Evolutionary conservation across 2,888 invertebrate genomes (phyloP), one percentile per base, ranked within the genome.

Genomic region (Deilephila porcellus): DNA sequence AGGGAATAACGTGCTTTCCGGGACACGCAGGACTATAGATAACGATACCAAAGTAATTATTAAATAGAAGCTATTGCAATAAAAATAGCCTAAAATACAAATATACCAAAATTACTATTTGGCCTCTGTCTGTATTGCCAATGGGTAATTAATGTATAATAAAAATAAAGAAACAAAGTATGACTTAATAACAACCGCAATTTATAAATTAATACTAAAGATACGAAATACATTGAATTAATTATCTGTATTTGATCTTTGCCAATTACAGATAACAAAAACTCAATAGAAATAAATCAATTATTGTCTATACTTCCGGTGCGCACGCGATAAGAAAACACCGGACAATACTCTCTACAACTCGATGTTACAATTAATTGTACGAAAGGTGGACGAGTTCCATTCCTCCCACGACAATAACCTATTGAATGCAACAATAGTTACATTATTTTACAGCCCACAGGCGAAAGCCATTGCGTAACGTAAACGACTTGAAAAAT

Each of bases 401-500:
- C 85, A 81, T 85, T 83, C 84, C 77, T 83, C 85, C 84, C 83
- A 86, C 88, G 86, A 92, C 90, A 93, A 92, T 90, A 89, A 82
- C 84, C 85, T 85, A 88, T 92, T 93, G 91, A 88, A 80, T 76
- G 83, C 83, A 85, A 93, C 93, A 94, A 94, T 93, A 84, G 90
- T 80, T 82, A 82, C 88, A 90, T 93, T 93, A 93, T 93, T 92
- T 91, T 91, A 91, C 87, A 81, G 83, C 80, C 75, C 79, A 80
- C 79, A 74, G 83, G 91, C 91, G 93, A 93, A 93, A 92, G 92
- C 89, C 80, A 74, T 93, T 93, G 85, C 88, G 89, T 83, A 93
- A 91, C 85, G 86, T 91, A 89, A 91, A 91, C 86, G 89, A 84
- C 88, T 86, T 90, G 93, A 90, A 92, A 91, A 89, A 89, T 93